Base-by-base conservation (phyloP, 2,113 vertebrate species). In the Papio anubis region DNA sequence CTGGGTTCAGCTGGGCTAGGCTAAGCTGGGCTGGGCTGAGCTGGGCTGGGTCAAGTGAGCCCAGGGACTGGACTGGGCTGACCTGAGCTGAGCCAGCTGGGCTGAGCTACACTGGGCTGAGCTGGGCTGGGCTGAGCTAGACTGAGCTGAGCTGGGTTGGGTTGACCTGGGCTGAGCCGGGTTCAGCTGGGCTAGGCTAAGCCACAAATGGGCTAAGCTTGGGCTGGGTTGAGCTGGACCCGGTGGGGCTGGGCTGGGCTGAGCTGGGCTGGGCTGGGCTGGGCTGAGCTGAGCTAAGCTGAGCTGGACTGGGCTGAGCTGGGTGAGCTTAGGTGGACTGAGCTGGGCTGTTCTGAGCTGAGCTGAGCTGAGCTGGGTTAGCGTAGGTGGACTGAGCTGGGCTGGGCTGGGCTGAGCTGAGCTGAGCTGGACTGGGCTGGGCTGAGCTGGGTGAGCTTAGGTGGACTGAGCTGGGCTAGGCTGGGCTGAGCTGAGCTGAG, bases 101-200 rank as follows among this genome's bases (percentile, higher is more conserved):
- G 14, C 1, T 50, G 27, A 6, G 43, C 43, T 43, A 6, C 1
- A 6, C 43, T 43, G 6, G 2, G 1, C 6, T 59, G 6, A 0
- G 3, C 8, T 86, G 30, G 0, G 4, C 21, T 52, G 32, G 0
- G 0, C 12, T 70, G 10, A 0, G 7, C 16, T 52, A 38, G 38
- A 38, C 30, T 57, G 21, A 0, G 0, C 27, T 55, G 0, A 0
- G 5, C 30, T n/a, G 40, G 0, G 1, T 1, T 81, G 76, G 0
- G 11, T 32, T 57, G 75, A 0, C 38, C 43, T 43, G 6, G 2
- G 1, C 6, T 59, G 6, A 0, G 3, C 30, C 20, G 40, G 0
- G 1, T 1, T 81, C 38, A 38, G 38, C 38, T 38, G 76, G 0
- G 11, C 40, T 57, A 61, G 0, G 1, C 25, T 43, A 10, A 0